Evolutionary conservation across 2,113 vertebrate genomes (phyloP), one percentile per base, ranked within the genome.

Genomic region (Baryphthengus martii): DNA sequence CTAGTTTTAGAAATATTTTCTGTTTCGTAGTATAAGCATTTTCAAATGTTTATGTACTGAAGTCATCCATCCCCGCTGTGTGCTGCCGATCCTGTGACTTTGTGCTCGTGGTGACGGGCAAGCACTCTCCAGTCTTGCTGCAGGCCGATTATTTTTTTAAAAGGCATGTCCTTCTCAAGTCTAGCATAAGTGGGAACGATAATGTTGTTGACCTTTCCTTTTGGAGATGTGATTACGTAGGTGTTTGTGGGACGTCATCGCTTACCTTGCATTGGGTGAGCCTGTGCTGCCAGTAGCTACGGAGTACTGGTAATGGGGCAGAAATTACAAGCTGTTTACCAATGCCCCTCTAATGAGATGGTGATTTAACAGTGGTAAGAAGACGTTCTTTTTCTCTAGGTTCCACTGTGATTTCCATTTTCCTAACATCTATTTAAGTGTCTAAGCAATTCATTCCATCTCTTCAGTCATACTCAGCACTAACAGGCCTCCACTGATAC

Each of bases 341-440:
- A 37, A 9, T 78, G 53, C 66, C 79, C 62, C 11, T 5, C 28
- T 53, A 31, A 26, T 1, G 6, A 28, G 39, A 35, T 75, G 29
- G 0, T 53, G 37, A 40, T n/a, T n/a, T 73, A 42, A 45, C 56
- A 19, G 0, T 0, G 9, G 16, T 65, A 44, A 58, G 31, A 67
- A 31, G 7, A 10, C 0, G 0, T 35, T 39, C 6, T 40, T 78
- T 53, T 74, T 71, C 37, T 62, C 14, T 25, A 13, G 16, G 6
- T 59, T 88, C 25, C 23, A 3, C n/a, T 75, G 31, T 31, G 42
- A 50, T 75, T 72, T 37, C 19, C 3, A 1, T 67, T 92, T 79
- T 40, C 62, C 31, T 45, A 1, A 4, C 44, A 39, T 67, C 44
- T 29, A 1, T 33, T 23, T 15, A n/a, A 26, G 20, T 35, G 17